A percentile compares a stretch with the other conserved stretches of the same genome.
Evolutionary conservation across 1,140 invertebrate genomes (phyloP).

Genomic region (Stratiolaelaps scimitus): DNA sequence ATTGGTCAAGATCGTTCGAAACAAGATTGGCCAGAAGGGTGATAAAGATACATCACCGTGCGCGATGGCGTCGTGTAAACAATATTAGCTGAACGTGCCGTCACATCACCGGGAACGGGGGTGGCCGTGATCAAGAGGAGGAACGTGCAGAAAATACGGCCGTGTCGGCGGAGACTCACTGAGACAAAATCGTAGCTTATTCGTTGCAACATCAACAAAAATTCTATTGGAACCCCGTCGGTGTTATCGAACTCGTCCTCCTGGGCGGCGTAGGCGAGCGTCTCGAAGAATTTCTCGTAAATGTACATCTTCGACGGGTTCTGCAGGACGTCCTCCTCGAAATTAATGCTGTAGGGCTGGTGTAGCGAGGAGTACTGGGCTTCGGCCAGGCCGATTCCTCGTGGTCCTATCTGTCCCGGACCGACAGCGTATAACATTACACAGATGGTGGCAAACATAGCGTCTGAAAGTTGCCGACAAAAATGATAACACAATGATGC

Average conservation of each 20-base stretch:
- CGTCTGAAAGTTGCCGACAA: too few species aligned
- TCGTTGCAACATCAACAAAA: not conserved
- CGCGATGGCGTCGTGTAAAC: too few species aligned
- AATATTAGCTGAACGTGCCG: conserved; percentile 1
- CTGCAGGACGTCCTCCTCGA: conserved; percentile 8
- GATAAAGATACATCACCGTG: too few species aligned
- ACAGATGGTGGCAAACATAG: too few species aligned
- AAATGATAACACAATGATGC: too few species aligned
- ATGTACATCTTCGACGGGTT: conserved; percentile 17
- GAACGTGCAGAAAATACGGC: too few species aligned
- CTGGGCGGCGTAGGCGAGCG: conserved; percentile 9
- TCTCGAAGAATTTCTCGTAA: conserved; percentile 18
- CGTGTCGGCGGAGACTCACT: not conserved
- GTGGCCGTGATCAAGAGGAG: too few species aligned
- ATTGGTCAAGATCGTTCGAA: too few species aligned
- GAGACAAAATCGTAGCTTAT: conserved; percentile 12
- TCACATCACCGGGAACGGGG: not conserved
- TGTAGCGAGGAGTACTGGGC: conserved; percentile 22
- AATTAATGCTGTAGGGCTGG: conserved; percentile 11
- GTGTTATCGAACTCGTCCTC: conserved; percentile 13
- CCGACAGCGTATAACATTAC: too few species aligned
- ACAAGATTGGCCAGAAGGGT: too few species aligned
- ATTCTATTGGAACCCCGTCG: conserved; percentile 1
- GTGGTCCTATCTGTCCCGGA: too few species aligned
- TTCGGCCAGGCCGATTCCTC: not conserved